Percentiles rank a stretch among this genome's conserved stretches.
These are phyloP conservation scores for Rhinolophus ferrumequinum DNA, from an alignment of 2,113 vertebrate species.

Conservation along the genomic window DNA sequence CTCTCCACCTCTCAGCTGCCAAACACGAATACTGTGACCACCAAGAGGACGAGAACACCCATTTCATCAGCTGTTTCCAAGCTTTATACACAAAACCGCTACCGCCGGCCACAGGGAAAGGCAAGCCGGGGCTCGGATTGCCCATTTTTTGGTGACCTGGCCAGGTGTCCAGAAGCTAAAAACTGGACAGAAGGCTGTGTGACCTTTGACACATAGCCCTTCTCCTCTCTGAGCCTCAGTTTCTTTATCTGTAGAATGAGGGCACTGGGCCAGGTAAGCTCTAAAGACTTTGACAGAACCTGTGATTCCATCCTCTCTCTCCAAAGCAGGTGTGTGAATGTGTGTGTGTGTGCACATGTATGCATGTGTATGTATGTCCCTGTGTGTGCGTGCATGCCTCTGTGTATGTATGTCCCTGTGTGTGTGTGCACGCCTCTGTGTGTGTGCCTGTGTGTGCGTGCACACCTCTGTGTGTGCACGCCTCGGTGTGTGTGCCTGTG, in stretches of 20 bases:
- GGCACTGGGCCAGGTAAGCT: not conserved
- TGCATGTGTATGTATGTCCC: not conserved
- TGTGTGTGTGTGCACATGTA: not conserved
- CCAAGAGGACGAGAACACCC: not conserved
- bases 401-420: no score
- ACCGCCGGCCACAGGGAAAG: not conserved
- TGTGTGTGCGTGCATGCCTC: not conserved
- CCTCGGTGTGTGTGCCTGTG: not conserved
- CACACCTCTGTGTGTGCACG: no score
- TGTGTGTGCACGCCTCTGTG: no score
- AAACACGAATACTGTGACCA: rapidly evolving
- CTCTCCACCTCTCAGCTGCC: not conserved
- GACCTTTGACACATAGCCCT: not conserved
- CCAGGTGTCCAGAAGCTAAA: not conserved
- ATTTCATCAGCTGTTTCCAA: not conserved
- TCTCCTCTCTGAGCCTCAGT: not conserved
- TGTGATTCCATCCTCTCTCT: not conserved
- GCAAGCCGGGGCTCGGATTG: not conserved
- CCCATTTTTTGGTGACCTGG: not conserved
- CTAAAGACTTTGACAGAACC: not conserved
- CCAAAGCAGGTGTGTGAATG: not conserved
- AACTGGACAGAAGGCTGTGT: not conserved
- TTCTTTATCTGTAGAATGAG: not conserved
- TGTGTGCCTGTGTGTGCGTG: no score
- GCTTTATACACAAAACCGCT: not conserved